phyloP scores from a whole-genome alignment of 2,113 vertebrate genomes.

The Noctilio leporinus region DNA sequence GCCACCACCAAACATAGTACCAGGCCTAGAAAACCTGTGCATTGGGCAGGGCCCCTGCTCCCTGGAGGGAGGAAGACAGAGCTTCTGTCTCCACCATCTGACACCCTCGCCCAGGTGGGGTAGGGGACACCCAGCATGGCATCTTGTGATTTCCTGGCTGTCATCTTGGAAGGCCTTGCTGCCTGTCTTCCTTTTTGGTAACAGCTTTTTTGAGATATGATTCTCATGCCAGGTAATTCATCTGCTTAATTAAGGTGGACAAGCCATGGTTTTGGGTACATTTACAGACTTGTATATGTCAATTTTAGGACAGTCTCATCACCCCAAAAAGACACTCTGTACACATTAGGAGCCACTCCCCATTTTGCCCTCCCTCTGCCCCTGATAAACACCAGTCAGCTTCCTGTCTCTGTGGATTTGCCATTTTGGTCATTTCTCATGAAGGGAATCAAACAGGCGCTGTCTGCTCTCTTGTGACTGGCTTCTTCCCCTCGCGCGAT shows the following conservation, averaged over 20 bases:
- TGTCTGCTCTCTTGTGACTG: accelerated
- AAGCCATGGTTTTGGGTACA: background rate
- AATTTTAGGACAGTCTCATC: background rate
- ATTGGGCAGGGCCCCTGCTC: background rate
- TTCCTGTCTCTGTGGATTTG: background rate
- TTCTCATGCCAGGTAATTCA: background rate
- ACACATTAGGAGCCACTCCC: background rate
- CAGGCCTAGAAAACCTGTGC: background rate
- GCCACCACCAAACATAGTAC: background rate
- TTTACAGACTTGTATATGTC: background rate
- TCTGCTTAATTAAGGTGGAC: background rate
- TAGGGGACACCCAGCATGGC: background rate
- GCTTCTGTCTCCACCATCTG: background rate
- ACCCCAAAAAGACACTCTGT: background rate
- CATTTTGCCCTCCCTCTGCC: background rate
- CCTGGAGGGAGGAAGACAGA: background rate
- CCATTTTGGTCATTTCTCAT: background rate
- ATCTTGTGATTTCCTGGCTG: background rate
- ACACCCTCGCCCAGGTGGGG: background rate
- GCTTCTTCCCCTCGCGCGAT: background rate
- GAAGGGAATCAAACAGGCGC: background rate
- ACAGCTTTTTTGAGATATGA: background rate
- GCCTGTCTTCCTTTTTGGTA: background rate
- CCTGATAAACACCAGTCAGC: background rate
- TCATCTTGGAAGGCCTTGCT: background rate